Conservation (phyloP, 1,140 invertebrate genomes). For the Drosophila yakuba region DNA sequence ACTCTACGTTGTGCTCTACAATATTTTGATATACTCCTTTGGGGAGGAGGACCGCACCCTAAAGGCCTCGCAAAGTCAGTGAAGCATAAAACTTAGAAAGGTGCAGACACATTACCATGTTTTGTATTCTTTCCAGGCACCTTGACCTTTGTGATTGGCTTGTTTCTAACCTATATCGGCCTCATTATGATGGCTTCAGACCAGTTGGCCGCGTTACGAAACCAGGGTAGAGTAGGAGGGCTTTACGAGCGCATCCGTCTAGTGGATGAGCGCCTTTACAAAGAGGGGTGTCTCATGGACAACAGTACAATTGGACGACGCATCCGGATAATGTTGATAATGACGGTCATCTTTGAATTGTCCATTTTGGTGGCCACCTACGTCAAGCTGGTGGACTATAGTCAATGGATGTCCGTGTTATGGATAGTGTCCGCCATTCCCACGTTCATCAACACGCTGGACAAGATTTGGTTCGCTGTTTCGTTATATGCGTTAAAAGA, state of each 20-base stretch:
- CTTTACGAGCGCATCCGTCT: constrained; percentile 74
- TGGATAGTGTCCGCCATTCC: constrained; percentile 75
- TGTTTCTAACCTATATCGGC: constrained; percentile 81
- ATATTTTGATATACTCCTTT: constrained; percentile 74
- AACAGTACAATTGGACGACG: constrained; percentile 58
- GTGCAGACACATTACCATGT: neutral
- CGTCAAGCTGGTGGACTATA: constrained; percentile 65
- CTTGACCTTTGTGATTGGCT: constrained; percentile 82
- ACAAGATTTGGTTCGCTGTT: constrained; percentile 83
- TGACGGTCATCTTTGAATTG: constrained; percentile 75
- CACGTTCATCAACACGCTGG: constrained; percentile 75
- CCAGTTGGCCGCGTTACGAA: constrained; percentile 68
- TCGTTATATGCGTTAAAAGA: constrained; percentile 74
- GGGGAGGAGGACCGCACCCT: constrained; percentile 72
- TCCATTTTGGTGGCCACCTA: constrained; percentile 67
- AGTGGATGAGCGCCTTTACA: constrained; percentile 73
- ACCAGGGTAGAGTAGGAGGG: constrained; percentile 69
- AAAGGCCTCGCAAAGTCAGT: constrained; percentile 77
- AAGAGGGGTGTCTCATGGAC: constrained; percentile 67
- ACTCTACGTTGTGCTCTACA: constrained; percentile 68
- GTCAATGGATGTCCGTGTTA: constrained; percentile 66
- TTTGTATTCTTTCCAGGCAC: constrained; percentile 57
- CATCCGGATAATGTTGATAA: constrained; percentile 66
- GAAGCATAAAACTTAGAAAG: neutral
- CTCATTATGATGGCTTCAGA: constrained; percentile 83